Percentiles rank a stretch among this genome's conserved stretches.
phyloP scores from a whole-genome alignment of 2,888 invertebrate species.

The Nysson spinosus region DNA sequence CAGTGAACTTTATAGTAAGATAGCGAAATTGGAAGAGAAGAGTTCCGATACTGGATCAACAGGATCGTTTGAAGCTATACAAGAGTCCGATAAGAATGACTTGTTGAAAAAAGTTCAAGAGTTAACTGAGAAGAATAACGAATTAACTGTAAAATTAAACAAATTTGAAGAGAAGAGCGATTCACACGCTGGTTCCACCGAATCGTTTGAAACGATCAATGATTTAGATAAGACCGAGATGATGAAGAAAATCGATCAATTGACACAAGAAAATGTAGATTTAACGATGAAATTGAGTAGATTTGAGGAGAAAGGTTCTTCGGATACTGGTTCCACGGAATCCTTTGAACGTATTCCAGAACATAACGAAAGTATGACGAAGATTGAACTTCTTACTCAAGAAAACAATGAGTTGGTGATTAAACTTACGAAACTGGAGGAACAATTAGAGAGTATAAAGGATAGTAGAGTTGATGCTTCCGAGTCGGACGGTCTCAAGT shows the following conservation, averaged over 20 bases:
- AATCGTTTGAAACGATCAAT: slow-evolving; percentile 70
- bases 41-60: slow-evolving; percentile 67
- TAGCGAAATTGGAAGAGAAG: slow-evolving; percentile 82
- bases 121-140: slow-evolving; percentile 58
- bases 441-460: slow-evolving; percentile 56
- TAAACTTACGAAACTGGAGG: slow-evolving; percentile 69
- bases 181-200: slow-evolving; percentile 65
- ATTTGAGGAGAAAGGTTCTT: slow-evolving; percentile 72
- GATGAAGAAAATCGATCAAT: slow-evolving; percentile 66
- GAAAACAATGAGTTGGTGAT: slow-evolving; percentile 71
- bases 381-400: slow-evolving; percentile 65
- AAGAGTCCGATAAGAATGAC: slow-evolving; percentile 60
- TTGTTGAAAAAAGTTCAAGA: slow-evolving; percentile 64
- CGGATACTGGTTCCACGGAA: slow-evolving; percentile 74
- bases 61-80: slow-evolving; percentile 68
- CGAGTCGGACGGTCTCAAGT: slow-evolving; percentile 10
- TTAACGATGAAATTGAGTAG: slow-evolving; percentile 67
- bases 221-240: slow-evolving; percentile 67
- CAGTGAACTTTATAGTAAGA: slow-evolving; percentile 84
- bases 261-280: slow-evolving; percentile 70
- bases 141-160: slow-evolving; percentile 58
- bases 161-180: slow-evolving; percentile 60
- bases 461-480: slow-evolving; percentile 4
- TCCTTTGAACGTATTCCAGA: slow-evolving; percentile 73
- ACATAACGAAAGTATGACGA: slow-evolving; percentile 48